Conservation (phyloP, 2,888 invertebrate genomes). For the Taphrorychus bicolor region DNA sequence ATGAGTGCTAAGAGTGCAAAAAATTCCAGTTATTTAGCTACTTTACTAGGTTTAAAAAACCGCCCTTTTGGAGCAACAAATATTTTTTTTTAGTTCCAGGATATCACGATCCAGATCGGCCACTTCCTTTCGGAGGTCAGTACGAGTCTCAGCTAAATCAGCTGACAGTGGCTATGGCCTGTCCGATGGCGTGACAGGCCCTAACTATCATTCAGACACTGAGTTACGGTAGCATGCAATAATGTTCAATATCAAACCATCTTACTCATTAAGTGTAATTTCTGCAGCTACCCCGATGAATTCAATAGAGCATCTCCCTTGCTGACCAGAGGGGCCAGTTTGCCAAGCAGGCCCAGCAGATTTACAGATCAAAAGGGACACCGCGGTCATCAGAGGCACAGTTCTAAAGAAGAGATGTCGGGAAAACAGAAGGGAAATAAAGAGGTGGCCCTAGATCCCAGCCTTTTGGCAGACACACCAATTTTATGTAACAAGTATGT, state of each 20-base stretch:
- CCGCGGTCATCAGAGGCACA: constrained; percentile 2
- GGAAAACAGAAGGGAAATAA: constrained; percentile 44
- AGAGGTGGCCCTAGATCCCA: constrained; percentile 55
- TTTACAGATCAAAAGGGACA: constrained; percentile 20
- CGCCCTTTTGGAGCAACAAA: neutral
- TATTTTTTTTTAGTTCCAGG: constrained; percentile 47
- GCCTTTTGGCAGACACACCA: constrained; percentile 63
- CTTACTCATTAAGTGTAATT: neutral
- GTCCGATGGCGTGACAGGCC: constrained; percentile 62
- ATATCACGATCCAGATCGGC: constrained; percentile 61
- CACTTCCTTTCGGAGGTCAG: constrained; percentile 64
- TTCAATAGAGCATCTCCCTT: neutral
- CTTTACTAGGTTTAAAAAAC: too few relatives aligned
- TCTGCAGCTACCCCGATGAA: constrained; percentile 33
- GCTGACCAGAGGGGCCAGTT: constrained; percentile 10
- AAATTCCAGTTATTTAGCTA: too few relatives aligned
- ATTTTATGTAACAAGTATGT: constrained; percentile 77
- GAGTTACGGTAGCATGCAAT: constrained; percentile 67
- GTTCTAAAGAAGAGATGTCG: constrained; percentile 22
- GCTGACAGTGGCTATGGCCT: constrained; percentile 69
- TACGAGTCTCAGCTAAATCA: constrained; percentile 67
- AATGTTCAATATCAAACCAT: neutral
- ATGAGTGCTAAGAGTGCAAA: too few relatives aligned
- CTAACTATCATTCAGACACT: constrained; percentile 76
- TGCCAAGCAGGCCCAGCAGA: constrained; percentile 23